These are phyloP conservation scores for Trididemnum miniatum DNA, from an alignment of 23 tunicate genomes.

Conservation along the genomic window DNA sequence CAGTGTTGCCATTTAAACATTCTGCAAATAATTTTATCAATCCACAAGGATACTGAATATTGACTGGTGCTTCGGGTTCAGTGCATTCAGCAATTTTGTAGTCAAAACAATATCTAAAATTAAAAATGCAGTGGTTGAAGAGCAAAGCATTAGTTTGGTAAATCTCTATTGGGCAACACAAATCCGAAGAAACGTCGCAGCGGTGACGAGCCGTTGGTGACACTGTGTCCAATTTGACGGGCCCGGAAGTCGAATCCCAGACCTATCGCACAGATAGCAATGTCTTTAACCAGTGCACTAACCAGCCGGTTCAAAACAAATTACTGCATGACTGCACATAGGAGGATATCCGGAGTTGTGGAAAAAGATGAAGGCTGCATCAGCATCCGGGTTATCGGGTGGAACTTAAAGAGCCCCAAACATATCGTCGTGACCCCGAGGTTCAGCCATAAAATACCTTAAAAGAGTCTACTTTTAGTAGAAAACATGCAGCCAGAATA, in stretches of 20 bases:
- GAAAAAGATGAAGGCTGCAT: constrained; percentile 50
- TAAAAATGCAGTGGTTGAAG: too few relatives aligned
- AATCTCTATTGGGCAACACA: too few relatives aligned
- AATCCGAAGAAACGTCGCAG: too few relatives aligned
- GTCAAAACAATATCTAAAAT: constrained; percentile 66
- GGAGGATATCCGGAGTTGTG: constrained; percentile 61
- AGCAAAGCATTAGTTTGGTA: too few relatives aligned
- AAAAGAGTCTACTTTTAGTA: too few relatives aligned
- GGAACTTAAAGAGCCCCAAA: constrained; percentile 47
- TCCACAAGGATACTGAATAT: constrained; percentile 87
- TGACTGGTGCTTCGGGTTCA: constrained; percentile 68
- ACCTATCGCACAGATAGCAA: too few relatives aligned
- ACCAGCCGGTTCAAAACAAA: too few relatives aligned
- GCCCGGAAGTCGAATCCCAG: too few relatives aligned
- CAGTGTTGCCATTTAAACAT: constrained; percentile 45
- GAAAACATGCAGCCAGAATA: too few relatives aligned
- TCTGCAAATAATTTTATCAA: constrained; percentile 49
- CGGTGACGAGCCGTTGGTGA: too few relatives aligned
- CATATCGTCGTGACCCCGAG: constrained; percentile 79
- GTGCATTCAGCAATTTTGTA: constrained; percentile 34
- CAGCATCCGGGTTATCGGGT: constrained; percentile 50
- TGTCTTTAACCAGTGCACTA: too few relatives aligned
- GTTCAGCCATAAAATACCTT: constrained; percentile 50
- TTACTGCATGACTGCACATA: constrained; percentile 64
- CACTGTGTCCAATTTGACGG: too few relatives aligned